A percentile compares a stretch with the other conserved stretches of the same genome.
Evolutionary conservation across 2,888 invertebrate genomes (phyloP).

Genomic region (Hirudinaria manillensis): DNA sequence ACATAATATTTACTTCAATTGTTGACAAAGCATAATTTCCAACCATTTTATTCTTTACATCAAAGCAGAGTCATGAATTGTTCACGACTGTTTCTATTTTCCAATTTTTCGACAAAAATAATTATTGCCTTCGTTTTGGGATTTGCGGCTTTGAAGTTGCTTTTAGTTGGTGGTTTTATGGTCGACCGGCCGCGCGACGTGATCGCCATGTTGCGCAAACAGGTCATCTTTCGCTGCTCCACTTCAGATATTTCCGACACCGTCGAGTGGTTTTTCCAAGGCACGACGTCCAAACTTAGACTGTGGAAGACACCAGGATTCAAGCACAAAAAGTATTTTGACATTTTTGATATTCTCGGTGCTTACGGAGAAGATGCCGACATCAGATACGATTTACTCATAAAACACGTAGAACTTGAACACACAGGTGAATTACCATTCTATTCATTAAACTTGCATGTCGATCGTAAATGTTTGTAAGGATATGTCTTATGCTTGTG

Average conservation of each 20-base stretch:
- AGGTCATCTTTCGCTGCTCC: neutral
- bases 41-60: too few relatives aligned
- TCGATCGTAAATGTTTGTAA: too few relatives aligned
- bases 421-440: neutral
- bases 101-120: too few relatives aligned
- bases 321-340: neutral
- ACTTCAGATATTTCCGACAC: neutral
- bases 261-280: constrained; percentile 20
- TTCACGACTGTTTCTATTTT: too few relatives aligned
- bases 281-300: neutral
- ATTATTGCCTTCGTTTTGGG: too few relatives aligned
- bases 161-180: neutral
- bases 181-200: neutral
- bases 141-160: too few relatives aligned
- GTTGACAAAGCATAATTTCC: too few relatives aligned
- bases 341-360: neutral
- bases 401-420: neutral
- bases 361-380: neutral
- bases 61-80: too few relatives aligned
- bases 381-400: neutral
- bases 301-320: neutral
- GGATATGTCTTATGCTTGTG: too few relatives aligned
- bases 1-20: too few relatives aligned
- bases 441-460: too few relatives aligned
- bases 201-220: neutral